Evolutionary conservation across 2,888 invertebrate genomes (phyloP), one percentile per base, ranked within the genome.

Genomic region (Mycalesis mineus): DNA sequence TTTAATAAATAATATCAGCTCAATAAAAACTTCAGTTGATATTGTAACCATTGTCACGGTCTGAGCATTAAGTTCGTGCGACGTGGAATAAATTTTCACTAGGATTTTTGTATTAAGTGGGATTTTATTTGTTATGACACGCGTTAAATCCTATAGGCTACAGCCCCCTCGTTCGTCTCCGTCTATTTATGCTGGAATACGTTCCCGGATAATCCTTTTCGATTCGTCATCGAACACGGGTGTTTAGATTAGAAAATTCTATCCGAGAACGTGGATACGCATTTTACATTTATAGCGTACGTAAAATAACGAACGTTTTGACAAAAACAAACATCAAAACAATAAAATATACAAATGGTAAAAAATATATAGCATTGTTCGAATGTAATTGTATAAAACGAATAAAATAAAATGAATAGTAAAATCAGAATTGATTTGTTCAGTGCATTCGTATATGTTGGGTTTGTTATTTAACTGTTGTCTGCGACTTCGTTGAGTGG

Each of bases 121-220:
- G 81, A 73, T 83, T 86, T 84, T 85, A 84, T 85, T 88, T 87
- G 85, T 85, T 80, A 72, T 80, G 82, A 82, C 85, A 86, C 86
- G 84, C 77, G 77, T 78, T 72, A 22, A 22, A 22, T 22, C 22
- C 22, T 22, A 22, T 22, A 22, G 22, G 22, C 2, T 22, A 22
- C 5, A 73, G 72, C 71, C 73, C 72, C 65, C 56, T 65, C 67
- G 73, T 70, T 73, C 73, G 62, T 57, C 60, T 60, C 60, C 58
- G 61, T 62, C 62, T 63, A 62, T 65, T 65, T 64, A 61, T 60
- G 45, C 61, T 55, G 57, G 60, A 66, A 64, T 65, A 64, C 61
- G 55, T 61, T 61, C 58, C 56, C 57, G 52, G 59, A 58, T 65
- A 66, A 65, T 66, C 63, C 60, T 49, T 51, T 63, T 60, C 55